Percentiles rank a stretch among this genome's conserved stretches.
These are phyloP conservation scores for Branchipolynoe longqiensis DNA, from an alignment of 2,888 invertebrate genomes.

Conservation along the genomic window DNA sequence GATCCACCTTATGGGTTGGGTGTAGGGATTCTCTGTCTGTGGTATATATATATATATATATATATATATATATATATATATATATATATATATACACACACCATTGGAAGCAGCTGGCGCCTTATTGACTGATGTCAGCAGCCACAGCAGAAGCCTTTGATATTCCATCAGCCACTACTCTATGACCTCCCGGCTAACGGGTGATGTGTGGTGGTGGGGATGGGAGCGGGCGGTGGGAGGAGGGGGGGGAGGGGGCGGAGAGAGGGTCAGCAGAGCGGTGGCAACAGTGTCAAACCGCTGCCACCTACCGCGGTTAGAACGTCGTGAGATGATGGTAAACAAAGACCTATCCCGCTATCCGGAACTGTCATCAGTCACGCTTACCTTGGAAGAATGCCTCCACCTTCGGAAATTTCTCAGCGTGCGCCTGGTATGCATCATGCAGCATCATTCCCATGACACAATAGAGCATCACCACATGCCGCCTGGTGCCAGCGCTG, in stretches of 20 bases:
- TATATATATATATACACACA: too few relatives aligned
- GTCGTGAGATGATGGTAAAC: not conserved
- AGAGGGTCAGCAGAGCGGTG: not conserved
- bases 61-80: too few relatives aligned
- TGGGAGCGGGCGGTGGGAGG: not conserved
- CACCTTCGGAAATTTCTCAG: conserved; percentile 40
- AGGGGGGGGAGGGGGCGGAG: not conserved
- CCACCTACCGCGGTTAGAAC: not conserved
- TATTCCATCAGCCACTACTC: not conserved
- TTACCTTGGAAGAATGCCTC: conserved; percentile 58
- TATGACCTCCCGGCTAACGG: not conserved
- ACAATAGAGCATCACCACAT: conserved; percentile 35
- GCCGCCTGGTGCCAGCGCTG: conserved; percentile 18
- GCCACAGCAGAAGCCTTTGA: not conserved
- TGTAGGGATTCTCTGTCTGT: not conserved
- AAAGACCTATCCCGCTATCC: not conserved
- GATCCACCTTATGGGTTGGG: too few relatives aligned
- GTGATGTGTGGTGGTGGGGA: not conserved
- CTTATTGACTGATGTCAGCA: conserved; percentile 18
- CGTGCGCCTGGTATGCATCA: not conserved
- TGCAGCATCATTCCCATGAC: conserved; percentile 5
- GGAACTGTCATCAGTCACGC: not conserved
- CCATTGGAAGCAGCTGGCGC: not conserved
- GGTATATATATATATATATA: too few relatives aligned
- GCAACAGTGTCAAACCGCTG: not conserved